Percentiles rank a stretch among this genome's conserved stretches.
Evolutionary conservation across 2,113 vertebrate species (phyloP).

Genomic region (Onychostruthus taczanowskii): DNA sequence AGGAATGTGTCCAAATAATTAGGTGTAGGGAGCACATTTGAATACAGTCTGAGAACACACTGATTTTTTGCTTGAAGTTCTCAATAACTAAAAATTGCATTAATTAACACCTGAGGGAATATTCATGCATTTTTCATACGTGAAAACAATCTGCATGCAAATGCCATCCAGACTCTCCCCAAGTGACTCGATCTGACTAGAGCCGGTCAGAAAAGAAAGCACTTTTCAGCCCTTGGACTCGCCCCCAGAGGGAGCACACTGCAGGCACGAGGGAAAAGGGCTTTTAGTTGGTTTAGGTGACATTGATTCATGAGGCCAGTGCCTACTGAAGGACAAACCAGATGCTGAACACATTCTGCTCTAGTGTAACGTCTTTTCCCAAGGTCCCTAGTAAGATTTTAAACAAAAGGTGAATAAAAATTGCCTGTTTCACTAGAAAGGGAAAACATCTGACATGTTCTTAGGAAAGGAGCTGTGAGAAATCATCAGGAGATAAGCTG

Average conservation of each 20-base stretch:
- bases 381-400: background rate
- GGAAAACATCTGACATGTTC: background rate
- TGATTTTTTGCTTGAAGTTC: background rate
- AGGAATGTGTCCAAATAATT: background rate
- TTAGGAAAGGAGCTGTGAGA: background rate
- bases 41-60: background rate
- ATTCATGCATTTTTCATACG: background rate
- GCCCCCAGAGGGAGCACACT: background rate
- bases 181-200: background rate
- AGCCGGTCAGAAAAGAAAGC: background rate
- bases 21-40: background rate
- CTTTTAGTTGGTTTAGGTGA: background rate
- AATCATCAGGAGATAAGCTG: background rate
- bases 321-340: background rate
- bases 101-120: constrained; percentile 19
- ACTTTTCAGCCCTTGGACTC: background rate
- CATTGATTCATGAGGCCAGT: background rate
- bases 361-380: background rate
- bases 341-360: background rate
- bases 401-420: background rate
- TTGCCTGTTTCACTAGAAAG: background rate
- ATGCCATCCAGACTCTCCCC: background rate
- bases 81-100: background rate
- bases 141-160: background rate
- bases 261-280: background rate